phyloP scores from a whole-genome alignment of 2,797 vertebrate species.

The Enoplosus armatus region DNA sequence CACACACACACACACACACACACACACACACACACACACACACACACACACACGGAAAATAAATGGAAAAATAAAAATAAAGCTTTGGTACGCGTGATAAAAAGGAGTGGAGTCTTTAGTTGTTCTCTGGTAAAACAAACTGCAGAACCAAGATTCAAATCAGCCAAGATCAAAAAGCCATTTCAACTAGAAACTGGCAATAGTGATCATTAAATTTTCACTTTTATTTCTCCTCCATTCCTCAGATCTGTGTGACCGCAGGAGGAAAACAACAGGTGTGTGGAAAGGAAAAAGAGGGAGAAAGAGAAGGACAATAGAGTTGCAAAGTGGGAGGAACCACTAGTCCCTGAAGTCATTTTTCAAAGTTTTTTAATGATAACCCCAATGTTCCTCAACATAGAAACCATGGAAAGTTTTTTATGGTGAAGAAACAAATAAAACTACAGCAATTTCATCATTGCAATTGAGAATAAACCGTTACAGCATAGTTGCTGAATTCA shows the following conservation, averaged over 20 bases:
- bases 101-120: background rate
- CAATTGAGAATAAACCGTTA: background rate
- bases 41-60: background rate
- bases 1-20: background rate
- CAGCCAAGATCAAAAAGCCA: background rate
- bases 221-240: background rate
- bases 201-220: background rate
- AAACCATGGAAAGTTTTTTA: background rate
- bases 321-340: background rate
- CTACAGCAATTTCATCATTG: background rate
- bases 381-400: background rate
- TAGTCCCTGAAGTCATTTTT: slow-evolving; percentile 4
- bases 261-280: background rate
- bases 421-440: background rate
- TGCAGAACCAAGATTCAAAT: background rate
- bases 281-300: background rate
- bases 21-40: background rate
- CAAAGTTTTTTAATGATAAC: background rate
- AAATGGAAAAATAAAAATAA: background rate
- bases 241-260: background rate
- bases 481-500: background rate
- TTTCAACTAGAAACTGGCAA: background rate
- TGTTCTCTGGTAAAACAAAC: background rate
- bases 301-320: background rate
- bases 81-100: background rate